phyloP scores from a whole-genome alignment of 37 sponge, comb jelly and placozoan species.

The Corticium candelabrum region DNA sequence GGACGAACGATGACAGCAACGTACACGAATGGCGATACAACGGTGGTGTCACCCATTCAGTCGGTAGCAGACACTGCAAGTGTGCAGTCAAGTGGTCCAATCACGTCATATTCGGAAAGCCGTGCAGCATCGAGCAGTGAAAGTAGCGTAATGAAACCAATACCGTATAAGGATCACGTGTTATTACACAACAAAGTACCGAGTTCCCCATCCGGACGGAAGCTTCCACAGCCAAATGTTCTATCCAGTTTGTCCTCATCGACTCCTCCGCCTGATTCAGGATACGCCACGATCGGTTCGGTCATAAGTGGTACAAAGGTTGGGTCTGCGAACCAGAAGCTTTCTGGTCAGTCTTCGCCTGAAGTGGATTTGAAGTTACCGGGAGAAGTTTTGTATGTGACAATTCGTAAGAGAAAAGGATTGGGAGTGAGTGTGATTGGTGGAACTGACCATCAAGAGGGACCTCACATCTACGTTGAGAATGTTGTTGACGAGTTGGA shows the following conservation, averaged over 20 bases:
- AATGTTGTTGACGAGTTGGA: not conserved
- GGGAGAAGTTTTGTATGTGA: not conserved
- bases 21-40: not conserved
- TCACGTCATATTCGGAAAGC: not conserved
- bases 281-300: not conserved
- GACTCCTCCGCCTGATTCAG: not conserved
- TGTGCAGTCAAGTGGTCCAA: not conserved
- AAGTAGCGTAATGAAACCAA: not conserved
- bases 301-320: not conserved
- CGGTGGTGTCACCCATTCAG: not conserved
- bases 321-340: not conserved
- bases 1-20: not conserved
- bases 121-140: not conserved
- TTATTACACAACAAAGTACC: no score
- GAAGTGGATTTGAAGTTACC: no score
- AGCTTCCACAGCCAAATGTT: not conserved
- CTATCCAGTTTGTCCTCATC: not conserved
- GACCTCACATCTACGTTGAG: not conserved
- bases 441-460: not conserved
- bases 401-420: not conserved
- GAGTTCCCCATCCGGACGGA: no score
- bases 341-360: not conserved
- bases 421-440: not conserved
- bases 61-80: not conserved
- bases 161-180: no score